These are phyloP conservation scores for Apis cerana DNA, from an alignment of 1,140 invertebrate species.

Conservation along the genomic window DNA sequence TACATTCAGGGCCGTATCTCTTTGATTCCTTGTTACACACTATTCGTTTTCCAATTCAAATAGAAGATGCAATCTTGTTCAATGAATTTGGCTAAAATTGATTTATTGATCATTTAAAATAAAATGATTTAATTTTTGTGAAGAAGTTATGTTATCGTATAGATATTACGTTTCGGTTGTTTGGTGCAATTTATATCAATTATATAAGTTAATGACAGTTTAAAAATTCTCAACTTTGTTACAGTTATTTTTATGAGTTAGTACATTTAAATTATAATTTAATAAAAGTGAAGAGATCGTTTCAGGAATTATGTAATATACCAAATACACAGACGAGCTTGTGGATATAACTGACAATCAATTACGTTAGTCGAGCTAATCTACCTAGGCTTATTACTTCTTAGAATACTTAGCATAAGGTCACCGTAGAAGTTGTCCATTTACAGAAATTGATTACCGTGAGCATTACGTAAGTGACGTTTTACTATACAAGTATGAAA, in stretches of 20 bases:
- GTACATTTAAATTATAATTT: not conserved
- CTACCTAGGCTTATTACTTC: not conserved
- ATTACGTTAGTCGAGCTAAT: conserved; percentile 8
- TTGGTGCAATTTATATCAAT: too few species aligned
- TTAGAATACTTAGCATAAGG: not conserved
- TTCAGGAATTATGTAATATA: conserved; percentile 1
- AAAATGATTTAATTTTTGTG: too few species aligned
- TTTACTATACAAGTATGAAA: not conserved
- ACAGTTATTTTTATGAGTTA: not conserved
- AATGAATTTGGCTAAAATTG: not conserved
- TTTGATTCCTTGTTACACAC: not conserved
- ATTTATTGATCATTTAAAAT: not conserved
- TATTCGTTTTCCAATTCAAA: not conserved
- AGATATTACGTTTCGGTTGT: too few species aligned
- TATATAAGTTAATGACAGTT: not conserved
- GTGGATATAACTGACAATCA: not conserved
- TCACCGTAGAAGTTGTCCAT: not conserved
- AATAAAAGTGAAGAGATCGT: not conserved
- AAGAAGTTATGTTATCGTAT: too few species aligned
- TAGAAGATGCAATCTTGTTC: too few species aligned
- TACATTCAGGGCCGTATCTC: conserved; percentile 16
- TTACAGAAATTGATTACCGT: conserved; percentile 6
- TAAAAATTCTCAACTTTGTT: not conserved
- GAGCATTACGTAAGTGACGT: not conserved
- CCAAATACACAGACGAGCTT: not conserved